Evolutionary conservation across 2,797 vertebrate genomes (phyloP), one percentile per base, ranked within the genome.

Genomic region (Rhinogobio ventralis): DNA sequence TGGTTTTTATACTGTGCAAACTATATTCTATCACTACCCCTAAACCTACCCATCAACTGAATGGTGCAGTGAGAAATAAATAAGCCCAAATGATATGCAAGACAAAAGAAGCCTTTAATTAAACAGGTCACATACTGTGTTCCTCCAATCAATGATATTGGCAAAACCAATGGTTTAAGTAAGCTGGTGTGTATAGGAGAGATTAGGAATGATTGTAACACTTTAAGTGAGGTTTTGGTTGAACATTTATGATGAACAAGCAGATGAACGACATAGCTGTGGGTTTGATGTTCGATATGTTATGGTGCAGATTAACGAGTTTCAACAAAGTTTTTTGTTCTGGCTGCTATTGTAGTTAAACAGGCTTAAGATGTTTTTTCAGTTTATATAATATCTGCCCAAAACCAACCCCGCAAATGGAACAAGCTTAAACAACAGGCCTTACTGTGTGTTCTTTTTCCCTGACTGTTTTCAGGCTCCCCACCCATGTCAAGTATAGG

Each of bases 261-360:
- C 19, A 77, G 33, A 60, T 42, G 23, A 74, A 33, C 0, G 0
- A 14, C 72, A 74, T 51, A 7, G 5, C 10, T 74, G 19, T 33
- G 72, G 25, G 33, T 76, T 76, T 57, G 13, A 33, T 30, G 46
- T 71, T 71, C 3, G 14, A 71, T 71, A 73, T 49, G 25, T 33
- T 20, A 30, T 33, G 28, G 17, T 53, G 20, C 51, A n/a, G 13
- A 57, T 76, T 33, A 75, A 15, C 74, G 60, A 45, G 75, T 77
- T 60, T 77, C 2, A 77, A 11, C 75, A 28, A 57, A 36, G n/a
- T 11, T n/a, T 60, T 42, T 15, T 77, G 17, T 77, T 25, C 36
- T 60, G 36, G 55, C 53, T 77, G 55, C 53, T 28, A 2, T 42
- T 77, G 53, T 42, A 60, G 74, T 36, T 42, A 77, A 76, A 60